These are phyloP conservation scores for Drosophila neocordata DNA, from an alignment of 1,140 invertebrate species.

Conservation along the genomic window DNA sequence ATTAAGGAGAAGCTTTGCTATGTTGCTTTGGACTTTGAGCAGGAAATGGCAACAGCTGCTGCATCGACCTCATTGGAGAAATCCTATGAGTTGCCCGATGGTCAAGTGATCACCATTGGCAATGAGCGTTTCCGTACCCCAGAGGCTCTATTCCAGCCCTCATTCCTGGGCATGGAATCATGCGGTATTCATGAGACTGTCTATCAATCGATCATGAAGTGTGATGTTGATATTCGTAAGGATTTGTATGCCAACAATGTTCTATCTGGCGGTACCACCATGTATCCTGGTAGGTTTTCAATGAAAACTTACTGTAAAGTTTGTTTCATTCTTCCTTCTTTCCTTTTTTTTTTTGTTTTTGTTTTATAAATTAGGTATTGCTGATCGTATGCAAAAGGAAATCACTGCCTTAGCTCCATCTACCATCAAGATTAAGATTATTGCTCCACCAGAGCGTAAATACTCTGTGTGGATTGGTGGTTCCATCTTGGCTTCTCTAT, in stretches of 20 bases:
- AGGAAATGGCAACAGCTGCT: conserved; percentile 94
- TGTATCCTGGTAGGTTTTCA: conserved; percentile 90
- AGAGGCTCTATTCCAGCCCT: conserved; percentile 96
- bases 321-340: background rate
- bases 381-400: conserved; percentile 95
- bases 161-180: conserved; percentile 95
- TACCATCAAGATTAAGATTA: conserved; percentile 98
- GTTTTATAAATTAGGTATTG: conserved; percentile 85
- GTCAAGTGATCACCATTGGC: conserved; percentile 95
- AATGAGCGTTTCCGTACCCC: conserved; percentile 97
- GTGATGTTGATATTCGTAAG: conserved; percentile 95
- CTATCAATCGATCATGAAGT: conserved; percentile 98
- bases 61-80: conserved; percentile 92
- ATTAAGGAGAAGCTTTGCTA: conserved; percentile 95
- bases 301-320: too few relatives aligned
- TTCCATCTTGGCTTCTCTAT: conserved; percentile 91
- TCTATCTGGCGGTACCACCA: conserved; percentile 94
- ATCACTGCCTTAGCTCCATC: conserved; percentile 93
- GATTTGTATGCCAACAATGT: conserved; percentile 97
- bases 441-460: conserved; percentile 95
- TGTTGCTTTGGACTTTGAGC: conserved; percentile 92
- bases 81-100: conserved; percentile 93
- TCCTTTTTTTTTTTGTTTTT: background rate
- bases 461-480: conserved; percentile 94
- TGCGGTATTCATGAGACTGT: conserved; percentile 96